Evolutionary conservation across 2,888 invertebrate species (phyloP), one percentile per base, ranked within the genome.

Genomic region (Malthinus seriepunctatus): DNA sequence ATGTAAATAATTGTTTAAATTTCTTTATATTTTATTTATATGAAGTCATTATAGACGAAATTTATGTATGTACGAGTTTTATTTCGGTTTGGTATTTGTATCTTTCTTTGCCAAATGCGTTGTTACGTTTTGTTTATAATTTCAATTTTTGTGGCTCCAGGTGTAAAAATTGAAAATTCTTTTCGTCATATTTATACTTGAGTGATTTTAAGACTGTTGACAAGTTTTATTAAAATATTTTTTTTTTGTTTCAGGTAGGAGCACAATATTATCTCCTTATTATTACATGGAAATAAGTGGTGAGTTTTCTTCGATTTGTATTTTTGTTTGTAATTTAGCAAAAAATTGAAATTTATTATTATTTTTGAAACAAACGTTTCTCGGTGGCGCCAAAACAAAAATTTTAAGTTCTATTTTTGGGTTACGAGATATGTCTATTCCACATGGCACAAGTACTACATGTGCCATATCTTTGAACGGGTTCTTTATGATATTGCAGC

Each of bases 371-470:
- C 49, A 48, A 50, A 49, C 50, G 53, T 46, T 23, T 23, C n/a
- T n/a, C 23, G 39, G 51, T 51, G 59, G 59, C 59, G 59, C 59
- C 59, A 54, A 59, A 59, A 59, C 54, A 59, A 54, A 51, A 54
- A 39, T 39, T 59, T 53, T 51, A 47, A 54, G 50, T 38, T 46
- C 54, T 59, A 59, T 59, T 59, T 52, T 59, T 15, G 51, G 47
- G 33, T 12, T 31, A 47, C 15, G 23, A 47, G 46, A 34, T 46
- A 51, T 57, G 58, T 53, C 49, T 49, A 49, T 58, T 56, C 31
- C 46, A 58, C 39, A 48, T 51, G 51, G 48, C 48, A 47, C 57
- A 34, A 52, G 52, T 35, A 50, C 52, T 48, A 49, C 57, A 52
- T 48, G 23, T 23, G 52, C 57, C 37, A 52, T 58, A 52, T 58